These are phyloP conservation scores for Platalea minor DNA, from an alignment of 2,797 vertebrate species.

Conservation along the genomic window DNA sequence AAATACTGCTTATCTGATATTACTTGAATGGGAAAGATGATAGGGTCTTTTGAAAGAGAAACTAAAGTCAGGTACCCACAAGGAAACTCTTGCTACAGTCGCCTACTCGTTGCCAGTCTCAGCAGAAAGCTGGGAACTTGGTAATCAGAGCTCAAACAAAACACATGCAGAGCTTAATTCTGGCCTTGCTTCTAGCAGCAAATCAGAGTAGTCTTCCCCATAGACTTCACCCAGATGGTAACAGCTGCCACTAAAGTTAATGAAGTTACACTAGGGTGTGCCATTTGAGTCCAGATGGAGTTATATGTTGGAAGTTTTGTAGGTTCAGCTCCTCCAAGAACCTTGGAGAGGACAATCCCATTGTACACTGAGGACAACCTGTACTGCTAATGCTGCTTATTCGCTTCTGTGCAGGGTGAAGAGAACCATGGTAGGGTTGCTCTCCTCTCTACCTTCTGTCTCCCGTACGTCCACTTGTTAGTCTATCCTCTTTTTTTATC, in stretches of 20 bases:
- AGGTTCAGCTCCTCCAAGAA: neutral
- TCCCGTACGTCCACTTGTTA: rapidly evolving
- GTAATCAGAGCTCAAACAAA: neutral
- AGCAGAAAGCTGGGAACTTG: neutral
- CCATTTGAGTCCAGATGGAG: neutral
- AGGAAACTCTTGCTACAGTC: rapidly evolving
- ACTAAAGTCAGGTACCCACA: neutral
- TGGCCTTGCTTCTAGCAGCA: neutral
- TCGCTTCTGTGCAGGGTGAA: neutral
- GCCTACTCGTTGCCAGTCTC: neutral
- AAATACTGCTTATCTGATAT: neutral
- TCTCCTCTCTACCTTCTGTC: neutral
- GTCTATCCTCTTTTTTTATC: neutral
- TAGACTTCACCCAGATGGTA: no score
- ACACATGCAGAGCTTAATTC: rapidly evolving
- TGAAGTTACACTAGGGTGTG: neutral
- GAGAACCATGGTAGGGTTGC: neutral
- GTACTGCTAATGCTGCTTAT: neutral
- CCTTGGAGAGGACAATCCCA: neutral
- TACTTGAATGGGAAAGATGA: neutral
- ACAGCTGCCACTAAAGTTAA: neutral
- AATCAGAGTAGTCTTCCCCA: neutral
- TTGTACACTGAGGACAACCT: neutral
- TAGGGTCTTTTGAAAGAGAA: neutral
- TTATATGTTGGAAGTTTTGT: neutral